phyloP scores from a whole-genome alignment of 2,888 invertebrate genomes.

The Spodoptera picta region DNA sequence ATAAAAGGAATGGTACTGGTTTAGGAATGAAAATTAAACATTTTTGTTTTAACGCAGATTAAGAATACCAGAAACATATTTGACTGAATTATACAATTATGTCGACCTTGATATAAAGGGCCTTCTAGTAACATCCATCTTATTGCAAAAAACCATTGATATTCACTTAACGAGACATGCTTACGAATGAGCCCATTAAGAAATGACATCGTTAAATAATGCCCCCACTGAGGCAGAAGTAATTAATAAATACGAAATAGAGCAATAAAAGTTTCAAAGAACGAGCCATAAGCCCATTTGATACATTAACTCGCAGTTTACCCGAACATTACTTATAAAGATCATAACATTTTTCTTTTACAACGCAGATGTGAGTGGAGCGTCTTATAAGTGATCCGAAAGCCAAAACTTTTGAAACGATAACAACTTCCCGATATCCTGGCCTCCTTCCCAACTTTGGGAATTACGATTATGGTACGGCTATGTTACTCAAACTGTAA shows the following conservation, averaged over 20 bases:
- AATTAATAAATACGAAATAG: conserved; percentile 20
- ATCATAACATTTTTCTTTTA: conserved; percentile 54
- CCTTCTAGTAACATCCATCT: no score
- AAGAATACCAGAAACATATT: no score
- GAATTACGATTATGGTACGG: conserved; percentile 68
- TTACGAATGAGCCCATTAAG: no score
- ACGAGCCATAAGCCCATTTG: conserved; percentile 17
- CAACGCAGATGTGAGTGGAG: conserved; percentile 44
- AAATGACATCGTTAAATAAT: not conserved
- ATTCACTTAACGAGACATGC: no score
- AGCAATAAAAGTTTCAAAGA: conserved; percentile 11
- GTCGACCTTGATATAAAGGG: no score
- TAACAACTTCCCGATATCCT: conserved; percentile 67
- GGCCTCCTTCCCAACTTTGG: conserved; percentile 58
- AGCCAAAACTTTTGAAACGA: conserved; percentile 59
- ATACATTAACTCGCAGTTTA: conserved; percentile 26
- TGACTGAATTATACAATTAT: no score
- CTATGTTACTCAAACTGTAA: conserved; percentile 65
- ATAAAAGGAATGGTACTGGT: not conserved
- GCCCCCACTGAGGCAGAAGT: not conserved
- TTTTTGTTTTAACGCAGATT: not conserved
- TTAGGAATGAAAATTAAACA: not conserved
- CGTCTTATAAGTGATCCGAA: conserved; percentile 52
- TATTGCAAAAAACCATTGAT: no score
- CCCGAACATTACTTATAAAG: conserved; percentile 38